These are phyloP conservation scores for Nerophis lumbriciformis DNA, from an alignment of 2,113 vertebrate genomes.

Conservation along the genomic window DNA sequence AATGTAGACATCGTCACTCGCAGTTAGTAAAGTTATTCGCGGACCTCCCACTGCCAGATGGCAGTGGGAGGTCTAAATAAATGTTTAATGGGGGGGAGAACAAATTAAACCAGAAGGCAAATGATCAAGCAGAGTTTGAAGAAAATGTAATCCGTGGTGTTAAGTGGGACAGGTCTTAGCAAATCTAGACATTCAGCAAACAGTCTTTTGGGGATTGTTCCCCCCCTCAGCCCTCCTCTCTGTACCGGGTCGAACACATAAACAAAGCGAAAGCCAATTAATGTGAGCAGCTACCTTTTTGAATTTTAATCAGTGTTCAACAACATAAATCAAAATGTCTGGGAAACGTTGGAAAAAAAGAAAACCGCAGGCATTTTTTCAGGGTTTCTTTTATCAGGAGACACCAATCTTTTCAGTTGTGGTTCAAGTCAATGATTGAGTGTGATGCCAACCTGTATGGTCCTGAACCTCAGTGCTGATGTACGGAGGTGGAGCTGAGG, in stretches of 20 bases:
- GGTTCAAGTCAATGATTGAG: constrained; percentile 37
- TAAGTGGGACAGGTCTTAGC: constrained; percentile 30
- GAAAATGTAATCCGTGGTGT: constrained; percentile 50
- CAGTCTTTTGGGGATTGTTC: constrained; percentile 42
- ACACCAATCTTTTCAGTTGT: constrained; percentile 22
- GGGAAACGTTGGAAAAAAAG: constrained; percentile 46
- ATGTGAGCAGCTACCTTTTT: constrained; percentile 33
- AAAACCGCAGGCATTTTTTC: constrained; percentile 23
- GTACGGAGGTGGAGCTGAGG: constrained; percentile 35
- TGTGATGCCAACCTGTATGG: constrained; percentile 1
- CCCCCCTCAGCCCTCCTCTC: constrained; percentile 6
- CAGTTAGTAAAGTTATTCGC: constrained; percentile 28
- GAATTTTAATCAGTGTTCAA: constrained; percentile 48
- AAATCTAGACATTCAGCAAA: constrained; percentile 38
- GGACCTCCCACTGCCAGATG: constrained; percentile 59
- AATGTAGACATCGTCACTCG: constrained; percentile 33
- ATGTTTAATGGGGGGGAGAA: constrained; percentile 50
- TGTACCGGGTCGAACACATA: constrained; percentile 36
- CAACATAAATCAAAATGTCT: constrained; percentile 45
- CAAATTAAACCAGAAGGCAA: constrained; percentile 62
- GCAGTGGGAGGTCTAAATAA: constrained; percentile 42
- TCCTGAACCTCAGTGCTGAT: constrained; percentile 15
- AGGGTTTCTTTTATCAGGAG: constrained; percentile 27
- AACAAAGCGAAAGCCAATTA: constrained; percentile 59
- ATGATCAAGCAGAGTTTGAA: constrained; percentile 57